Evolutionary conservation across 2,888 invertebrate species (phyloP), one percentile per base, ranked within the genome.

Genomic region (Drosophila setosimentum): DNA sequence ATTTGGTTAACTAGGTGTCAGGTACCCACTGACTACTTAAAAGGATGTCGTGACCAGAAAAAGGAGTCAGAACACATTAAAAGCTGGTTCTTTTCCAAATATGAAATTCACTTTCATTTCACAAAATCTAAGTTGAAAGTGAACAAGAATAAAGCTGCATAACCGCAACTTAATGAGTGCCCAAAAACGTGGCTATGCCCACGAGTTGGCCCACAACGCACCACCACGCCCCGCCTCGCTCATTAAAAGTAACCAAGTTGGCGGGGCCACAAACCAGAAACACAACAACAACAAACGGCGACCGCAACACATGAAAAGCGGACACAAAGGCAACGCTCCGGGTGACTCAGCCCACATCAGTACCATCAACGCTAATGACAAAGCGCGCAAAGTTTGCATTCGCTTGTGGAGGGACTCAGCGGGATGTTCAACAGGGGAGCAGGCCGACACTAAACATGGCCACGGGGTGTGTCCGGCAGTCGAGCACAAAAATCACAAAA

Each of bases 341-440:
- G 76, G 57, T 68, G 45, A 64, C 53, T 57, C 66, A 53, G 69
- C 66, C 59, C 77, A 82, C 77, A 75, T 72, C 73, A 69, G 66
- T 68, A 76, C 82, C 86, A 87, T 90, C 86, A 89, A 86, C 86
- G 83, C 82, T 89, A 89, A 90, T 89, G 91, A 86, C 85, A 87
- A 83, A 89, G 87, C 78, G 88, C 89, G 82, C 85, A 82, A 89
- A 87, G 89, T 86, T 86, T 87, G 86, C 82, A 89, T 87, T 84
- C 68, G 72, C 78, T 74, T 74, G 59, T 61, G 68, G 62, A 57
- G 49, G 40, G 62, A 57, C 57, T 55, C 61, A 45, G 32, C 55
- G 32, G 57, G 55, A 42, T 27, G 30, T 27, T 33, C 35, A 35
- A 40, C 21, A 21, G 29, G 50, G 64, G 54, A 21, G 63, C 30